Conservation (phyloP, 1,140 invertebrate species). For the Ganaspis sp. region DNA sequence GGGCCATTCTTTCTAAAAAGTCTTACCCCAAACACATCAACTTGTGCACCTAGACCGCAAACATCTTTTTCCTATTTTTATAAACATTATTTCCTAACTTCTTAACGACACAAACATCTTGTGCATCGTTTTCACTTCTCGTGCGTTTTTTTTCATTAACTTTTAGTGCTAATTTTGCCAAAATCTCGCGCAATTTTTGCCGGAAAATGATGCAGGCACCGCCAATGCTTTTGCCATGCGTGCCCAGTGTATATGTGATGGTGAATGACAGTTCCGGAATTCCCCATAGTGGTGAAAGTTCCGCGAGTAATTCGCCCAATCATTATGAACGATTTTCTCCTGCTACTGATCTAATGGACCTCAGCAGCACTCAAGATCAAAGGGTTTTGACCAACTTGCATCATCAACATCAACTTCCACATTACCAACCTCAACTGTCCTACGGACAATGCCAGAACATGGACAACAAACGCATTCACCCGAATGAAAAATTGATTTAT, state of each 20-base stretch:
- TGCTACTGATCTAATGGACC: conserved; percentile 64
- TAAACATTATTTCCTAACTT: too few species aligned
- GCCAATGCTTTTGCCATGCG: not conserved
- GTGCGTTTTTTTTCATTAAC: not conserved
- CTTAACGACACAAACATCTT: not conserved
- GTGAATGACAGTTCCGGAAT: conserved; percentile 52
- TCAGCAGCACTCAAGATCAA: conserved; percentile 58
- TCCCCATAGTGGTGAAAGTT: conserved; percentile 64
- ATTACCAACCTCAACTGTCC: conserved; percentile 32
- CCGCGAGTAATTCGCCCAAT: conserved; percentile 64
- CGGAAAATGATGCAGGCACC: conserved; percentile 18
- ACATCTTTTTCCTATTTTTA: not conserved
- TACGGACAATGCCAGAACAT: conserved; percentile 55
- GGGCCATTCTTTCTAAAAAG: conserved; percentile 23
- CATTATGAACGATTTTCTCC: conserved; percentile 63
- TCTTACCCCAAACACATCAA: conserved; percentile 1
- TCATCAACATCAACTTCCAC: conserved; percentile 41
- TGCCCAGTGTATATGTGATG: conserved; percentile 25
- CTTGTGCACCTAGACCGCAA: not conserved
- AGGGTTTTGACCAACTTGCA: conserved; percentile 46
- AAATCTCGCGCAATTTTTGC: not conserved
- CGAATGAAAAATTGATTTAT: conserved; percentile 43
- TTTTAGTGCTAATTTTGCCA: too few species aligned
- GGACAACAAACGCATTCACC: conserved; percentile 35
- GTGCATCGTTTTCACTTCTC: not conserved